A percentile compares a stretch with the other conserved stretches of the same genome.
phyloP scores from a whole-genome alignment of 2,113 vertebrate species.

The Myrmophylax atrothorax region DNA sequence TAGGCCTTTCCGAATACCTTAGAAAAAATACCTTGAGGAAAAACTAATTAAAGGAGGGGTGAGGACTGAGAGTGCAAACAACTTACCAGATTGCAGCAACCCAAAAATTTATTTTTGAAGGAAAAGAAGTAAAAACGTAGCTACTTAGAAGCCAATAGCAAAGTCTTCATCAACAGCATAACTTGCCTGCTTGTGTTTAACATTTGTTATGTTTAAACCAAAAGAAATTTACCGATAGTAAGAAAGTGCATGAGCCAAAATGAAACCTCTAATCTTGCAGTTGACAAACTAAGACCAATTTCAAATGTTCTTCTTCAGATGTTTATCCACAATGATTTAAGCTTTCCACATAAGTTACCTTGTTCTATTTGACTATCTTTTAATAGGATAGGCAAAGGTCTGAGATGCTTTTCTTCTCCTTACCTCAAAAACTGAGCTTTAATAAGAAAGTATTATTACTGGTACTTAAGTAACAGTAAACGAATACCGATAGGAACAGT shows the following conservation, averaged over 20 bases:
- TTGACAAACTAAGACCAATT: not conserved
- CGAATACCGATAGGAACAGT: not conserved
- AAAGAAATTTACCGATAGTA: not conserved
- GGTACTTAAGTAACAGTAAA: not conserved
- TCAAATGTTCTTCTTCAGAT: not conserved
- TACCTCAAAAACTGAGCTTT: not conserved
- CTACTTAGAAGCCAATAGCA: not conserved
- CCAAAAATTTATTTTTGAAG: not conserved
- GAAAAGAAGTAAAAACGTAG: not conserved
- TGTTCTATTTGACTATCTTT: not conserved
- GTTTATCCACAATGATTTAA: not conserved
- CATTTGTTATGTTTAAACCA: not conserved
- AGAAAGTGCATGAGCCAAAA: not conserved
- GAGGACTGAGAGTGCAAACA: not conserved
- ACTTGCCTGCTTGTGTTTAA: not conserved
- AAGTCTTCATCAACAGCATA: rapidly evolving
- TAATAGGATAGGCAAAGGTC: not conserved
- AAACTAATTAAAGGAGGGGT: not conserved
- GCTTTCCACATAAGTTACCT: not conserved
- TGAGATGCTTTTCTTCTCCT: not conserved
- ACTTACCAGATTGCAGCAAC: not conserved
- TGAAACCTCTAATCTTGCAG: not conserved
- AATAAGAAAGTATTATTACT: not conserved
- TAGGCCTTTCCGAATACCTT: not conserved
- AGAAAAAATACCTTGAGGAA: not conserved